Evolutionary conservation across 2,888 invertebrate species (phyloP).

Genomic region (Diogma glabrata): DNA sequence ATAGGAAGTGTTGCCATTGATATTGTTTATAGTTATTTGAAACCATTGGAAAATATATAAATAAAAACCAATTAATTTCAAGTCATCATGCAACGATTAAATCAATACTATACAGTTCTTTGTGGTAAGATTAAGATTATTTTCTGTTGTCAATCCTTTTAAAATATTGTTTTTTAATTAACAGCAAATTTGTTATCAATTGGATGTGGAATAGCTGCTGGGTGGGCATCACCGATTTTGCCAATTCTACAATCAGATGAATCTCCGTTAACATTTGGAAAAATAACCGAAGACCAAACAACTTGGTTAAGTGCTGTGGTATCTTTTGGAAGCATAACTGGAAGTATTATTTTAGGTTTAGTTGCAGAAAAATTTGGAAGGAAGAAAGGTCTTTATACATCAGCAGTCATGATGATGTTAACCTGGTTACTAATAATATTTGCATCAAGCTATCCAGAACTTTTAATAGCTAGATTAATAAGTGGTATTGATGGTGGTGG

Average conservation of each 20-base stretch:
- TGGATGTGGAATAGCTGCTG: constrained; percentile 30
- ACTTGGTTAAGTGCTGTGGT: constrained; percentile 32
- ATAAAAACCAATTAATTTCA: too few relatives aligned
- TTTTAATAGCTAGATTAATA: constrained; percentile 11
- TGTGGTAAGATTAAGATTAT: constrained; percentile 12
- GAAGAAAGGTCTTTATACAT: constrained; percentile 19
- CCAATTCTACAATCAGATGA: constrained; percentile 25
- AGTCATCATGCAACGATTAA: too few relatives aligned
- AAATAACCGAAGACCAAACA: constrained; percentile 25
- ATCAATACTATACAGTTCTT: constrained; percentile 13
- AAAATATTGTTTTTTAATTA: too few relatives aligned
- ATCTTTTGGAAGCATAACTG: constrained; percentile 29
- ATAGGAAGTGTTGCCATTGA: too few relatives aligned
- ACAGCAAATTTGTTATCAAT: constrained; percentile 29
- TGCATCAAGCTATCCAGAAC: constrained; percentile 9
- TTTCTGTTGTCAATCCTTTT: too few relatives aligned
- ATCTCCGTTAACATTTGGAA: constrained; percentile 28
- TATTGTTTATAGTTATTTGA: too few relatives aligned
- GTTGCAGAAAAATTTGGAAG: constrained; percentile 29
- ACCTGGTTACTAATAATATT: constrained; percentile 14
- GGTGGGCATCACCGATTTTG: constrained; percentile 33
- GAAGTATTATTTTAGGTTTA: constrained; percentile 31
- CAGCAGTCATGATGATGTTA: constrained; percentile 22
- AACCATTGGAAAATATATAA: too few relatives aligned
- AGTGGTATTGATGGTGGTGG: constrained; percentile 14